These are phyloP conservation scores for Parapristionchus giblindavisi DNA, from an alignment of 2,888 invertebrate species.

Conservation along the genomic window DNA sequence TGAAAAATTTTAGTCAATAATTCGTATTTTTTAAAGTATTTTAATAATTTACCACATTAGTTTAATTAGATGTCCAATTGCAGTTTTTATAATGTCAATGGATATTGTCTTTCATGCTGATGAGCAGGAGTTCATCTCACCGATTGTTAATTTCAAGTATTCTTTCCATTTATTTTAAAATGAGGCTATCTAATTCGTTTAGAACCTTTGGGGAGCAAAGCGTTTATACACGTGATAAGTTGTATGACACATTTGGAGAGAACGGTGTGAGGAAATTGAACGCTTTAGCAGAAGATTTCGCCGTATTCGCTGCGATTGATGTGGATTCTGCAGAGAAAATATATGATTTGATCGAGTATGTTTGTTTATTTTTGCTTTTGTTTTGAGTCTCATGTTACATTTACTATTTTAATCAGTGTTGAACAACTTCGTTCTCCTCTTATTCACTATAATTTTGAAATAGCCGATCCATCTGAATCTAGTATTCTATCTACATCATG, in stretches of 20 bases:
- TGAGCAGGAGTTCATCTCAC: constrained; percentile 51
- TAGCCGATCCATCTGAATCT: constrained; percentile 18
- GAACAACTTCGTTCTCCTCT: constrained; percentile 9
- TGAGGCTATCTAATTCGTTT: too few relatives aligned
- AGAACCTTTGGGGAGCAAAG: not conserved
- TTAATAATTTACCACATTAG: not conserved
- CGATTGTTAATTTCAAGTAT: constrained; percentile 46
- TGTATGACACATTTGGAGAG: not conserved
- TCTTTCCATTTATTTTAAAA: not conserved
- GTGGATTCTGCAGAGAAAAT: constrained; percentile 1
- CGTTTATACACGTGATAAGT: not conserved
- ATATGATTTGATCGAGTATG: not conserved
- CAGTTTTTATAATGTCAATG: constrained; percentile 51
- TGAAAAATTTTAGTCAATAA: too few relatives aligned
- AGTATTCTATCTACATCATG: constrained; percentile 3
- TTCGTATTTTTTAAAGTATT: not conserved
- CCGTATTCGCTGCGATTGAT: not conserved
- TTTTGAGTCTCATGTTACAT: not conserved
- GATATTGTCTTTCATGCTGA: constrained; percentile 51
- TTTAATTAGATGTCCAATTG: not conserved
- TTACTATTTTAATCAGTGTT: not conserved
- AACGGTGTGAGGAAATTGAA: not conserved
- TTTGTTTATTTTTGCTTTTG: not conserved
- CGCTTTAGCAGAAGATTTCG: constrained; percentile 10
- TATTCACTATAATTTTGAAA: constrained; percentile 32